A percentile compares a stretch with the other conserved stretches of the same genome.
Conservation (phyloP, 1,140 invertebrate species). For the Bombus confusus region DNA sequence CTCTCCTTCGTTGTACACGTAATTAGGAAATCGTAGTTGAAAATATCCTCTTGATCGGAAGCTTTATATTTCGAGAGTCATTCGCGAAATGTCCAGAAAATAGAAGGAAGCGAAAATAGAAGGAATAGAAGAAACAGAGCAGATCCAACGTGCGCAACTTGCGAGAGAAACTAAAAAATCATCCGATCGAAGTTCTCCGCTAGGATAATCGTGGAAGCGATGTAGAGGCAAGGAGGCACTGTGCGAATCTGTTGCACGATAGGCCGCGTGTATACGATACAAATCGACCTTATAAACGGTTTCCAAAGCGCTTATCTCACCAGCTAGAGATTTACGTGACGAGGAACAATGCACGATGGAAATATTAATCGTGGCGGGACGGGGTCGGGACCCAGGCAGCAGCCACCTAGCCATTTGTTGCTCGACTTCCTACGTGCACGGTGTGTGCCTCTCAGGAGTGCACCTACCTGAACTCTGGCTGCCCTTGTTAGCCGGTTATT, state of each 20-base stretch:
- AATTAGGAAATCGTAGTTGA: too few species aligned
- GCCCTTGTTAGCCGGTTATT: constrained; percentile 70
- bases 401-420: constrained; percentile 70
- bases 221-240: too few species aligned
- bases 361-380: constrained; percentile 72
- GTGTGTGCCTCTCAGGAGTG: constrained; percentile 30
- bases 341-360: constrained; percentile 74
- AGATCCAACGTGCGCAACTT: neutral
- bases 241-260: neutral
- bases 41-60: too few species aligned
- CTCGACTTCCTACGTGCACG: constrained; percentile 68
- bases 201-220: neutral
- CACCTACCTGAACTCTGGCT: constrained; percentile 65
- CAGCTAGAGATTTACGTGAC: constrained; percentile 72
- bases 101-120: too few species aligned
- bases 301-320: constrained; percentile 65
- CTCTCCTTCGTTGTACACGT: too few species aligned
- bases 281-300: constrained; percentile 67
- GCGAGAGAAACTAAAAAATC: neutral
- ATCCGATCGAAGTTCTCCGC: too few species aligned
- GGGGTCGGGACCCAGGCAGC: constrained; percentile 59
- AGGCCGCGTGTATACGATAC: constrained; percentile 40
- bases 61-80: too few species aligned
- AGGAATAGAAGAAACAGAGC: too few species aligned
- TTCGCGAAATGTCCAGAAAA: too few species aligned